Evolutionary conservation across 2,888 invertebrate species (phyloP).

Genomic region (Dicranocentrus wangi): DNA sequence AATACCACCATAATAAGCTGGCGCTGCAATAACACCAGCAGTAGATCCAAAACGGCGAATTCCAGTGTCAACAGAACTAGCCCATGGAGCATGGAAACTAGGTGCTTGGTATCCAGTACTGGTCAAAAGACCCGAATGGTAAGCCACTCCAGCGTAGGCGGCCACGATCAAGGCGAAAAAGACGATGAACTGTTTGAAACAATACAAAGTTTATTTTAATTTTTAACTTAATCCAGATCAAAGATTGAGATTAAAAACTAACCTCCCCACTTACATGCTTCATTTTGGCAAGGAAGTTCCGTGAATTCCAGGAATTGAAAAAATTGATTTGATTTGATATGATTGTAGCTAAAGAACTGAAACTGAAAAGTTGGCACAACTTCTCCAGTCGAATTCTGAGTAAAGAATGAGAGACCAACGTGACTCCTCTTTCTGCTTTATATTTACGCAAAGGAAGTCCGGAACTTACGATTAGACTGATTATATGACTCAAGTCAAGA

Average conservation of each 20-base stretch:
- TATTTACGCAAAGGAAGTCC: conserved; percentile 44
- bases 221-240: too few species aligned
- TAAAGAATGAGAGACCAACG: conserved; percentile 40
- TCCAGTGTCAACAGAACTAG: conserved; percentile 54
- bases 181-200: conserved; percentile 56
- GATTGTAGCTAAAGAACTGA: not conserved
- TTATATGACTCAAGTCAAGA: not conserved
- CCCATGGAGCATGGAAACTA: conserved; percentile 59
- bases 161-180: conserved; percentile 44
- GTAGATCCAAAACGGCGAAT: conserved; percentile 67
- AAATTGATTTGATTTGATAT: not conserved
- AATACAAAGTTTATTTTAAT: too few species aligned
- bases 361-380: conserved; percentile 16
- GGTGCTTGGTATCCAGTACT: conserved; percentile 59
- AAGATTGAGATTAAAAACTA: too few species aligned
- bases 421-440: conserved; percentile 16
- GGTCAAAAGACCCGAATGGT: conserved; percentile 32
- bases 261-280: conserved; percentile 53
- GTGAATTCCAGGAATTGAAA: conserved; percentile 14
- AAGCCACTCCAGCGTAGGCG: conserved; percentile 44
- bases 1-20: conserved; percentile 41
- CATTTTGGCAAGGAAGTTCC: conserved; percentile 43
- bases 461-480: too few species aligned
- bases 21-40: conserved; percentile 52
- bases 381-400: conserved; percentile 49